A percentile compares a stretch with the other conserved stretches of the same genome.
Conservation (phyloP, 2,797 vertebrate species). For the Gadopsis bispinosus region DNA sequence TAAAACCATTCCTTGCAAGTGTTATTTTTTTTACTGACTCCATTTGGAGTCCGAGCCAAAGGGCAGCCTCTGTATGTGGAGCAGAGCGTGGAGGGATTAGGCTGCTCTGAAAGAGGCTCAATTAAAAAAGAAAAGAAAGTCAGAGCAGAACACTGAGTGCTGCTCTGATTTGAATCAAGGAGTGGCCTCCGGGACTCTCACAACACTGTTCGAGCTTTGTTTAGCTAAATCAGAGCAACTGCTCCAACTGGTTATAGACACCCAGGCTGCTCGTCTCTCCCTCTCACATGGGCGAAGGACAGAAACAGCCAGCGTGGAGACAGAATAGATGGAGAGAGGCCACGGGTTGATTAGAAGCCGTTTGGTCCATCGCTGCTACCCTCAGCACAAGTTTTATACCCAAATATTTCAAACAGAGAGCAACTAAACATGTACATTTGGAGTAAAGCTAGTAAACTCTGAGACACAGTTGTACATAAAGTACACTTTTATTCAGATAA, state of each 20-base stretch:
- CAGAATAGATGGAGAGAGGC: background rate
- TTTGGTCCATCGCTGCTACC: background rate
- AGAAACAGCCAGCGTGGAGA: constrained; percentile 17
- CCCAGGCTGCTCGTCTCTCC: constrained; percentile 14
- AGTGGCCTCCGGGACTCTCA: constrained; percentile 21
- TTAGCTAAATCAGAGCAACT: constrained; percentile 50
- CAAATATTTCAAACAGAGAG: background rate
- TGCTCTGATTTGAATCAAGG: constrained; percentile 50
- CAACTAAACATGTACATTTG: background rate
- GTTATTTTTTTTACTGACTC: background rate
- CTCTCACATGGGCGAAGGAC: constrained; percentile 27
- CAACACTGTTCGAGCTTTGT: constrained; percentile 34
- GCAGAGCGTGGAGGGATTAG: constrained; percentile 18
- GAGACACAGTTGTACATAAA: background rate
- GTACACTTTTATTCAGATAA: background rate
- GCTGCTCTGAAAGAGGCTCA: constrained; percentile 16
- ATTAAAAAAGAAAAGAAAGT: constrained; percentile 45
- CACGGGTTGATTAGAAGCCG: background rate
- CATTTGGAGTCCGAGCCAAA: constrained; percentile 5
- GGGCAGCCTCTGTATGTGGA: constrained; percentile 11
- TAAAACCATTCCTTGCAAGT: background rate
- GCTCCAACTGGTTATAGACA: constrained; percentile 59
- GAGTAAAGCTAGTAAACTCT: background rate
- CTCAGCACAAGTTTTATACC: background rate
- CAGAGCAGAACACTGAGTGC: constrained; percentile 6